Evolutionary conservation across 2,113 vertebrate species (phyloP).

Genomic region (Dromaius novaehollandiae): DNA sequence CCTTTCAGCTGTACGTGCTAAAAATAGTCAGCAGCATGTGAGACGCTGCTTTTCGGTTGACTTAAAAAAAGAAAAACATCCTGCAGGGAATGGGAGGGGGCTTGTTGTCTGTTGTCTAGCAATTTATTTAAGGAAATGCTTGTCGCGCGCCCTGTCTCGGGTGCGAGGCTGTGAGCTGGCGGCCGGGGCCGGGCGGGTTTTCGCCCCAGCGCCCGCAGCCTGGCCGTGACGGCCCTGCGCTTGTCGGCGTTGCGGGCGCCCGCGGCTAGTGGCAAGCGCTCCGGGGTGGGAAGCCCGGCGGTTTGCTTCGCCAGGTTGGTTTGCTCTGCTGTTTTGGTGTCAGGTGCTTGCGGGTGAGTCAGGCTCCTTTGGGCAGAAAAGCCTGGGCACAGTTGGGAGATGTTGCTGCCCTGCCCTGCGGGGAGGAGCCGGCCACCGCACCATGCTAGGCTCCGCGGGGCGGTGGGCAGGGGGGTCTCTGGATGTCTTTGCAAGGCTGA

Average conservation of each 20-base stretch:
- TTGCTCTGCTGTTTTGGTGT: neutral
- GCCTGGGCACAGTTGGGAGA: neutral
- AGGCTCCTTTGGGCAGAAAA: neutral
- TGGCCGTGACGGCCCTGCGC: fast-evolving
- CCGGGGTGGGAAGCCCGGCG: fast-evolving
- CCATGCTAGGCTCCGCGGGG: neutral
- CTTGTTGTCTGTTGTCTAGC: neutral
- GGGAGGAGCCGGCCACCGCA: neutral
- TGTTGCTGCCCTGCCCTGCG: neutral
- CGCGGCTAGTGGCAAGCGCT: fast-evolving
- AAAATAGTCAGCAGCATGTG: neutral
- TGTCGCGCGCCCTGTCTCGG: neutral
- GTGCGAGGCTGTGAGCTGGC: neutral
- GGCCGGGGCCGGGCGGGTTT: fast-evolving
- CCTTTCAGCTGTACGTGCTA: neutral
- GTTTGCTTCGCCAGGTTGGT: neutral
- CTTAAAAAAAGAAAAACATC: neutral
- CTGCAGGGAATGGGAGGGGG: fast-evolving
- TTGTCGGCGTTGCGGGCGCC: neutral
- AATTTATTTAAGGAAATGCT: slow-evolving; percentile 16
- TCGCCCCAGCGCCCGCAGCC: fast-evolving
- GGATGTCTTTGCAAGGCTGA: neutral
- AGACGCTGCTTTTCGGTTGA: neutral
- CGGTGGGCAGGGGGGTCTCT: neutral
- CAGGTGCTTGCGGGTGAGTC: neutral